Evolutionary conservation across 1,140 invertebrate species (phyloP), one percentile per base, ranked within the genome.

Genomic region (Ceratitis capitata): DNA sequence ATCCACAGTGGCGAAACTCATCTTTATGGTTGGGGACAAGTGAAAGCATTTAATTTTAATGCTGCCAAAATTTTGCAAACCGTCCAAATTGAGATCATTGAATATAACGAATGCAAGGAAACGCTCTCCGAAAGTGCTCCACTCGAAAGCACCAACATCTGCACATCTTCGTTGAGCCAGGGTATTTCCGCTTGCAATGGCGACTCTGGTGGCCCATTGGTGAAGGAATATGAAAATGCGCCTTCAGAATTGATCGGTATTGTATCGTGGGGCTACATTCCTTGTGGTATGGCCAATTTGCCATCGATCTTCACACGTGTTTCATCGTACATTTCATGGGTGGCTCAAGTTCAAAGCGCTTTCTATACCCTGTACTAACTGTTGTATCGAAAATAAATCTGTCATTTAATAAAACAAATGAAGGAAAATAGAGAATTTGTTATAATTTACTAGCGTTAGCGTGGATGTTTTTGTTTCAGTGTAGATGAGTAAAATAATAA

Each of bases 261-360:
- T n/a, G 96, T 96, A 0, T 96, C 96, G 2, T 97, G 95, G 95
- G 96, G 96, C 16, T 92, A 94, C 45, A 92, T 94, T 56, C 96
- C 96, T 86, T 96, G 96, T 87, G 95, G 95, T 3, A 87, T 90
- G 29, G 91, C 89, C 87, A 93, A 94, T 23, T 92, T 93, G 1
- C 96, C 96, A 1, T 95, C 95, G 0, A 94, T 97, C 0, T 97
- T 95, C 89, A 95, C 95, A 0, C 94, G 93, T 87, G 94, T 96
- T 2, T 93, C 94, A 0, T 89, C 93, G 19, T 95, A 94, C 88
- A 85, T 94, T 26, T 91, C 93, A 26, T 91, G 90, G 90, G n/a
- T 89, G 12, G 0, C 19, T 58, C 58, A 87, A 10, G 61, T 88
- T 49, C 88, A 91, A 86, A 82, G 23, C 47, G 87, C 90, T 39